Conservation (phyloP, 2,888 invertebrate genomes). For the Chalcosyrphus nemorum region DNA sequence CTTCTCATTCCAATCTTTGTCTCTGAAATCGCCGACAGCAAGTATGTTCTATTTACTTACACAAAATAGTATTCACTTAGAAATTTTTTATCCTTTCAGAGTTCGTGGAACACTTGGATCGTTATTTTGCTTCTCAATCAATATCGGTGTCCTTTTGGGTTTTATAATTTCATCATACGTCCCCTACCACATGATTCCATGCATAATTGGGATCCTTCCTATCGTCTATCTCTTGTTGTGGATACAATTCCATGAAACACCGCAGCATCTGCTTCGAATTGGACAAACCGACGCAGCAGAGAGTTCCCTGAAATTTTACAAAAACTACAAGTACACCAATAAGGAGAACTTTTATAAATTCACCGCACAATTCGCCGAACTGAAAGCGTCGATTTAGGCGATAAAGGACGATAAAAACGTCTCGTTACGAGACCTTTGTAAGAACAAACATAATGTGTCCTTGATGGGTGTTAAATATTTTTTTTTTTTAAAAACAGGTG, state of each 20-base stretch:
- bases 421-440: constrained; percentile 77
- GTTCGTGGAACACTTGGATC: constrained; percentile 79
- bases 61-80: too few species aligned
- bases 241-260: constrained; percentile 78
- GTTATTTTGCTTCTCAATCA: constrained; percentile 78
- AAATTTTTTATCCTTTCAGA: constrained; percentile 68
- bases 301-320: constrained; percentile 77
- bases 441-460: constrained; percentile 16
- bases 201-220: constrained; percentile 76
- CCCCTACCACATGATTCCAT: constrained; percentile 77
- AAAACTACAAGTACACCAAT: constrained; percentile 73
- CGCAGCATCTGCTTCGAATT: constrained; percentile 76
- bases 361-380: constrained; percentile 75
- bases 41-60: constrained; percentile 75
- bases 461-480: too few species aligned
- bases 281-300: constrained; percentile 75
- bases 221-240: constrained; percentile 75
- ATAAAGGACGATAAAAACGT: constrained; percentile 49
- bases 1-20: constrained; percentile 79
- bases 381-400: constrained; percentile 74
- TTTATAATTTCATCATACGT: constrained; percentile 78
- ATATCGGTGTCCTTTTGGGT: constrained; percentile 78
- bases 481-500: constrained; percentile 73
- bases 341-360: constrained; percentile 74
- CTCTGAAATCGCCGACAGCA: constrained; percentile 80